phyloP scores from a whole-genome alignment of 2,113 vertebrate species.

The Mugil cephalus region DNA sequence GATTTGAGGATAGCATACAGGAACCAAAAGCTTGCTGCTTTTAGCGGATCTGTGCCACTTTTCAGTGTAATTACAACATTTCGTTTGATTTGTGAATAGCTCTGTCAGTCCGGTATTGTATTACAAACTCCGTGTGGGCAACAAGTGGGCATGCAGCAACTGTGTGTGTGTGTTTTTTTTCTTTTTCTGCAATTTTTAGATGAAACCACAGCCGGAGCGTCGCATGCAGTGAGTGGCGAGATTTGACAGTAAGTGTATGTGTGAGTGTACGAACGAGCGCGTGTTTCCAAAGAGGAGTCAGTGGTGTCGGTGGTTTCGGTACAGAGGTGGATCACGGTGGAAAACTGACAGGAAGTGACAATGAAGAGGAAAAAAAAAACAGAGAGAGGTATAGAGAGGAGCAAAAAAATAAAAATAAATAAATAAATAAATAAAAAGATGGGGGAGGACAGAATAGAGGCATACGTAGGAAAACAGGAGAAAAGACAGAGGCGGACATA shows the following conservation, averaged over 20 bases:
- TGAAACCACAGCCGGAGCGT: neutral
- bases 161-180: too few species aligned
- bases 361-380: constrained; percentile 44
- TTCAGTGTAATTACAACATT: constrained; percentile 31
- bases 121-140: constrained; percentile 27
- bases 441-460: constrained; percentile 63
- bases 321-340: constrained; percentile 46
- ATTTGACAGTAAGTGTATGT: constrained; percentile 1
- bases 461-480: constrained; percentile 68
- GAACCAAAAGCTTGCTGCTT: constrained; percentile 40
- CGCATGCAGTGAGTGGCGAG: neutral
- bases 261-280: neutral
- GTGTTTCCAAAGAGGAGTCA: constrained; percentile 33
- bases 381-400: constrained; percentile 37
- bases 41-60: constrained; percentile 28
- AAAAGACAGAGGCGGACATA: constrained; percentile 74
- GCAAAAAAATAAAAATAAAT: constrained; percentile 22
- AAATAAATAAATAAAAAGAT: constrained; percentile 20
- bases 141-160: constrained; percentile 36
- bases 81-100: constrained; percentile 30
- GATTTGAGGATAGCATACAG: neutral
- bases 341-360: constrained; percentile 60
- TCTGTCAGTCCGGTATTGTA: constrained; percentile 16
- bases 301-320: constrained; percentile 38
- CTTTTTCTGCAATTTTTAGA: constrained; percentile 17